These are phyloP conservation scores for Prunella strophiata DNA, from an alignment of 2,797 vertebrate species.

Conservation along the genomic window DNA sequence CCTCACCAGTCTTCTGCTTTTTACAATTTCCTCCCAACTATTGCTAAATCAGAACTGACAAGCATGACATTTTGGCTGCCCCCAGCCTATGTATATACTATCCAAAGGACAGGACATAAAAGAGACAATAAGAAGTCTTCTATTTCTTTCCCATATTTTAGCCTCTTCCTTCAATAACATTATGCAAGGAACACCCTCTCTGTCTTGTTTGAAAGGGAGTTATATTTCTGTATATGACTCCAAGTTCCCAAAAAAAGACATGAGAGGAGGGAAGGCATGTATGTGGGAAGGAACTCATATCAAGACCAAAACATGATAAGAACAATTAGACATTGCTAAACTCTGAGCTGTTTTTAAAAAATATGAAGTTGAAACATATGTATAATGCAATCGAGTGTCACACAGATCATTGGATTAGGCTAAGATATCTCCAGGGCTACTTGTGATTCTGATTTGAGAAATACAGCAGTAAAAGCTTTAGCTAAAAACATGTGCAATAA, in stretches of 20 bases:
- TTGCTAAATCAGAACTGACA: neutral
- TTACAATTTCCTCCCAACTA: neutral
- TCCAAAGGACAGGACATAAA: neutral
- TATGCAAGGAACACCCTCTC: neutral
- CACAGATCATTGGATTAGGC: neutral
- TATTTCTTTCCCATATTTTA: neutral
- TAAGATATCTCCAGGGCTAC: neutral
- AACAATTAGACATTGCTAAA: neutral
- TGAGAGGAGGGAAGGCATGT: neutral
- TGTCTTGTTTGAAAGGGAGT: neutral
- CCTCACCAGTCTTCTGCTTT: neutral
- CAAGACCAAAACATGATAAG: neutral
- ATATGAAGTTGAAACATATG: neutral
- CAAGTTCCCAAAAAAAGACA: neutral
- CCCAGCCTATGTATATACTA: neutral
- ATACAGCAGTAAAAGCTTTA: neutral
- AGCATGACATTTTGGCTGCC: neutral
- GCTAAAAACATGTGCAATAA: neutral
- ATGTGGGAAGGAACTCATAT: neutral
- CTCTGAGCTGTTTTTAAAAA: neutral
- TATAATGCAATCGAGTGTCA: neutral
- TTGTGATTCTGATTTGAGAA: neutral
- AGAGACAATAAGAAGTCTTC: neutral
- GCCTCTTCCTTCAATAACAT: neutral
- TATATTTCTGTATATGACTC: neutral